Evolutionary conservation across 2,888 invertebrate species (phyloP).

Genomic region (Lasiommata megera): DNA sequence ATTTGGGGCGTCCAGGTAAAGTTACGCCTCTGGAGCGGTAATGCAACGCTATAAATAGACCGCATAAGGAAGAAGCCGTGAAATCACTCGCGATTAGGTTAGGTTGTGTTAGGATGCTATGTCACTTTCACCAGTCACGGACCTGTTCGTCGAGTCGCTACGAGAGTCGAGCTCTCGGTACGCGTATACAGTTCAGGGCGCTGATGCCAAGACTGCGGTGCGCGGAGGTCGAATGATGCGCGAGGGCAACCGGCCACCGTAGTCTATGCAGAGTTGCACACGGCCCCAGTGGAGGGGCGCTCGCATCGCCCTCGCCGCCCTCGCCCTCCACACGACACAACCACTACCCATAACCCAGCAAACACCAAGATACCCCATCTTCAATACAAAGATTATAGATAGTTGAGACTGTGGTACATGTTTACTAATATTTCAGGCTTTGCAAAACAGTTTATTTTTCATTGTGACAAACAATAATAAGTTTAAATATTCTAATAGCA

Average conservation of each 20-base stretch:
- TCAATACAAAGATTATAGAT: not conserved
- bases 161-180: constrained; percentile 76
- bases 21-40: constrained; percentile 71
- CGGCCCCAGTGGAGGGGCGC: constrained; percentile 77
- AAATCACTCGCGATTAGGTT: constrained; percentile 65
- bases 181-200: constrained; percentile 76
- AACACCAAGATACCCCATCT: not conserved
- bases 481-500: too few species aligned
- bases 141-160: constrained; percentile 81
- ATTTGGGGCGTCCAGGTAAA: constrained; percentile 81
- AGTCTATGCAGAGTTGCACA: constrained; percentile 79
- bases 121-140: constrained; percentile 73
- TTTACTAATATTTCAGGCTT: too few species aligned
- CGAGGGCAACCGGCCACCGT: constrained; percentile 70
- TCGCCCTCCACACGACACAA: constrained; percentile 17
- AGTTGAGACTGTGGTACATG: too few species aligned
- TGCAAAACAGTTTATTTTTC: too few species aligned
- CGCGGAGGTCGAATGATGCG: constrained; percentile 80
- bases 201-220: constrained; percentile 73
- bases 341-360: not conserved
- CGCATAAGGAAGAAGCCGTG: constrained; percentile 60
- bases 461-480: too few species aligned
- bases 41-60: constrained; percentile 74
- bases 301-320: constrained; percentile 47
- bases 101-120: constrained; percentile 46